A percentile compares a stretch with the other conserved stretches of the same genome.
These are phyloP conservation scores for Smithornis capensis DNA, from an alignment of 2,113 vertebrate genomes.

Conservation along the genomic window DNA sequence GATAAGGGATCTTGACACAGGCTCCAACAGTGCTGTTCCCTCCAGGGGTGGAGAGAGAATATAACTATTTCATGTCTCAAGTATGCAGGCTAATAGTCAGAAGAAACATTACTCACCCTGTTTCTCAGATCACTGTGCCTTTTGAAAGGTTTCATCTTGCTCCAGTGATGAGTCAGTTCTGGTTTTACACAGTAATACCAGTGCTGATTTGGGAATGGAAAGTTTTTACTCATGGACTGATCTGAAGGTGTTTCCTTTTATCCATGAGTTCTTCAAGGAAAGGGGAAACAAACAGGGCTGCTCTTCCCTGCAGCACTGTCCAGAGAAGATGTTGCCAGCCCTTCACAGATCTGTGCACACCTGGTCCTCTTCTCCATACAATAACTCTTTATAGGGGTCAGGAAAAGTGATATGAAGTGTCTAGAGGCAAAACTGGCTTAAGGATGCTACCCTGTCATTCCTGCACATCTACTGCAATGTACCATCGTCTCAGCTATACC, in stretches of 20 bases:
- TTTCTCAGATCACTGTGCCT: not conserved
- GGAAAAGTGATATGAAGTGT: not conserved
- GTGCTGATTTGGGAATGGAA: not conserved
- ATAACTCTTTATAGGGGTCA: not conserved
- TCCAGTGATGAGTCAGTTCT: not conserved
- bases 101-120: not conserved
- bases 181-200: not conserved
- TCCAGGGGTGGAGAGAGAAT: not conserved
- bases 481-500: not conserved
- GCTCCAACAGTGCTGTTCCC: not conserved
- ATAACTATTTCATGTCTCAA: not conserved
- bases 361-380: not conserved
- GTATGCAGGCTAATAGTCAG: not conserved
- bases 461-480: not conserved
- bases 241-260: not conserved
- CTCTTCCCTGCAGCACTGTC: not conserved
- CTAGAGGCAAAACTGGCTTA: not conserved
- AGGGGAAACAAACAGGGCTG: not conserved
- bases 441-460: not conserved
- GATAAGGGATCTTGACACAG: fast-evolving
- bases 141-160: not conserved
- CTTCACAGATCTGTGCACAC: fast-evolving
- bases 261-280: not conserved
- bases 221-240: not conserved
- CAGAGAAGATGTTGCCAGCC: not conserved